Evolutionary conservation across 2,797 vertebrate genomes (phyloP), one percentile per base, ranked within the genome.

Genomic region (Graptemys geographica): DNA sequence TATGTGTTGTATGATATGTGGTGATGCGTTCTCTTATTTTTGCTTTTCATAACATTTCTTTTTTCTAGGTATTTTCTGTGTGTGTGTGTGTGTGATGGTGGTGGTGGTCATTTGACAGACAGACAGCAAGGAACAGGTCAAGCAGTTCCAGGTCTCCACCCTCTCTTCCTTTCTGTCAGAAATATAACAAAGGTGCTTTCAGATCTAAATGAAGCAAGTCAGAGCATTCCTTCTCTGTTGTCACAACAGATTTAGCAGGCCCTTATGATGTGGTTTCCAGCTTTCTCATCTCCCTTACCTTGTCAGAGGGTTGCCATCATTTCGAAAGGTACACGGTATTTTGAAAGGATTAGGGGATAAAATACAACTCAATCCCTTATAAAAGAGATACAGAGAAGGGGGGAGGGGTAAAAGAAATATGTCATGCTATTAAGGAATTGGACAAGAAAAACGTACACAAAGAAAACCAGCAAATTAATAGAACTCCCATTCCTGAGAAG

Each of bases 251-350:
- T 96, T 96, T 93, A 96, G 93, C 97, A 97, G 96, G 92, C 97
- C 94, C 92, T 98, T 98, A 98, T 98, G 96, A 98, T 97, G 98
- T 94, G 95, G 92, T 93, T 96, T 96, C 94, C 95, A 87, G 93
- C 83, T 95, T 96, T 98, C 97, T 98, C 98, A 94, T 98, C 96
- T 97, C 94, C 94, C 95, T 91, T 93, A 96, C 97, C 97, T 98
- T 98, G 98, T 98, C 98, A 98, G 98, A 98, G 97, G 95, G 96
- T 98, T 98, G 97, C 98, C 97, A 92, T 97, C 95, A 1, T 89
- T 98, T 98, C 97, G 98, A 98, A 98, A 98, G 97, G 97, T 97
- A 97, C 85, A 95, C 95, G 72, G 92, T 85, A 69, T 98, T 97
- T 96, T 97, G 97, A 98, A 98, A 98, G 98, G 98, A 99, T 99